These are phyloP conservation scores for Stenchaetothrips biformis DNA, from an alignment of 2,888 invertebrate species.

Conservation along the genomic window DNA sequence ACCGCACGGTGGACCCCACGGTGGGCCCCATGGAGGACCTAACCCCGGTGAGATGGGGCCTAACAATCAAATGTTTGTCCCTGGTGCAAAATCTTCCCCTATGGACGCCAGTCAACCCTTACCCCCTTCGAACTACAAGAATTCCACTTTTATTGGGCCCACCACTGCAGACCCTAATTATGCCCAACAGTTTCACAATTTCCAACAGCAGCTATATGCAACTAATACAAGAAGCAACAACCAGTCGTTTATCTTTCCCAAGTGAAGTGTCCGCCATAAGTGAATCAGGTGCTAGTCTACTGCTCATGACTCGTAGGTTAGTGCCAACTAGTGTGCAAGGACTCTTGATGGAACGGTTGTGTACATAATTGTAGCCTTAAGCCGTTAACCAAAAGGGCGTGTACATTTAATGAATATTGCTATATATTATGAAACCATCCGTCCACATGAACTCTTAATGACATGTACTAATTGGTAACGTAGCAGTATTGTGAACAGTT, in stretches of 20 bases:
- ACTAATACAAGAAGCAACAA: slow-evolving; percentile 62
- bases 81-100: slow-evolving; percentile 54
- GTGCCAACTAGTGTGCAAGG: slow-evolving; percentile 20
- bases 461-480: slow-evolving; percentile 23
- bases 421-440: slow-evolving; percentile 23
- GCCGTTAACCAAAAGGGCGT: not conserved
- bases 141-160: slow-evolving; percentile 71
- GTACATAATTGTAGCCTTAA: slow-evolving; percentile 10
- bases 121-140: slow-evolving; percentile 69
- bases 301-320: slow-evolving; percentile 16
- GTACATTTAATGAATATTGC: slow-evolving; percentile 12
- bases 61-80: slow-evolving; percentile 56
- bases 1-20: not conserved
- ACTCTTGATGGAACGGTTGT: slow-evolving; percentile 3
- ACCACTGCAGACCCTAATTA: slow-evolving; percentile 86
- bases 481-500: slow-evolving; percentile 19
- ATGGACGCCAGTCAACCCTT: slow-evolving; percentile 64
- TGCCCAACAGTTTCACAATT: slow-evolving; percentile 92
- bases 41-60: slow-evolving; percentile 42
- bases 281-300: slow-evolving; percentile 18
- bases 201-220: slow-evolving; percentile 91
- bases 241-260: slow-evolving; percentile 8
- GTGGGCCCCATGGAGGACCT: not conserved
- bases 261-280: slow-evolving; percentile 20
- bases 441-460: slow-evolving; percentile 15